These are phyloP conservation scores for Drosophila simulans DNA, from an alignment of 1,140 invertebrate genomes.

Conservation along the genomic window DNA sequence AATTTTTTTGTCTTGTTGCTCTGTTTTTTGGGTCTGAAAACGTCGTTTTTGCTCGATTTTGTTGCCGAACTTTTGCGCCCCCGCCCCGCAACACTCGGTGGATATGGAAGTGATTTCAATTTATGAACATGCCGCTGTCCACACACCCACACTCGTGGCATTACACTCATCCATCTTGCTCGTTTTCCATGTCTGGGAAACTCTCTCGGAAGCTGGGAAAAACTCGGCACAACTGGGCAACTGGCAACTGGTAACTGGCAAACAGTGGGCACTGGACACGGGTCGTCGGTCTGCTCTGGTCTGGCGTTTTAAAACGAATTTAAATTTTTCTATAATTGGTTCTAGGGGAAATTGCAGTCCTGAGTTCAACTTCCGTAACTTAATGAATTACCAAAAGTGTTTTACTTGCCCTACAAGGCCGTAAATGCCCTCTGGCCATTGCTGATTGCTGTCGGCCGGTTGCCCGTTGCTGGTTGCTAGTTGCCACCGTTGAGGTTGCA, in stretches of 20 bases:
- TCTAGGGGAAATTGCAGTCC: slow-evolving; percentile 85
- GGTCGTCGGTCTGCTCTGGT: slow-evolving; percentile 28
- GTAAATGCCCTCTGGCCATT: slow-evolving; percentile 71
- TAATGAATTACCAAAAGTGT: slow-evolving; percentile 85
- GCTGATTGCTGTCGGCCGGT: slow-evolving; percentile 7
- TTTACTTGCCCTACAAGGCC: slow-evolving; percentile 71
- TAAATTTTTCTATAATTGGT: slow-evolving; percentile 85
- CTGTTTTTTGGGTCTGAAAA: slow-evolving; percentile 30
- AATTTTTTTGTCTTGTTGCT: slow-evolving; percentile 1
- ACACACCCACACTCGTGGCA: slow-evolving; percentile 61
- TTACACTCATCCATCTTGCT: slow-evolving; percentile 70
- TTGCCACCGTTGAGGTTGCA: slow-evolving; percentile 4
- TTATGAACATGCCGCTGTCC: slow-evolving; percentile 84
- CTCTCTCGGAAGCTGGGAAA: slow-evolving; percentile 31
- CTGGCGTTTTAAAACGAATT: slow-evolving; percentile 82
- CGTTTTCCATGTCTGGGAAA: slow-evolving; percentile 39
- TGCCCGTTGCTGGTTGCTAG: not conserved
- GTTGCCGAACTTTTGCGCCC: slow-evolving; percentile 72
- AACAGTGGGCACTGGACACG: slow-evolving; percentile 43
- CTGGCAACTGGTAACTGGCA: not conserved
- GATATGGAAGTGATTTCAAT: slow-evolving; percentile 84
- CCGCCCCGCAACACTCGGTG: slow-evolving; percentile 41
- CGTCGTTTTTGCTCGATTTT: slow-evolving; percentile 62
- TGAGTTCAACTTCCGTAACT: slow-evolving; percentile 85
- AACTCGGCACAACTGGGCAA: slow-evolving; percentile 14